Conservation (phyloP, 2,113 vertebrate species). For the Nesospiza acunhae region DNA sequence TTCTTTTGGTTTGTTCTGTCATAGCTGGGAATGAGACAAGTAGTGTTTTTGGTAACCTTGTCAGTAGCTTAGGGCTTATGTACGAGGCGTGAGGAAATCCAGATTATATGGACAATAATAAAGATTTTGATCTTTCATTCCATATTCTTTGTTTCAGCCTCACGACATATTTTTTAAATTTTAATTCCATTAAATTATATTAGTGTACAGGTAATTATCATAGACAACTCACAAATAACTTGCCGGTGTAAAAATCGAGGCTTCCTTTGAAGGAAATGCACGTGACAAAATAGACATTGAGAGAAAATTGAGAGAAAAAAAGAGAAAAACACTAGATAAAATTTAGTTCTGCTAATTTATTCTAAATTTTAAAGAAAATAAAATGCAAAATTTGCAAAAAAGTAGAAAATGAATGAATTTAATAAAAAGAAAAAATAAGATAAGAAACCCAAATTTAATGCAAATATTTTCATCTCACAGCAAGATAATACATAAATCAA, state of each 20-base stretch:
- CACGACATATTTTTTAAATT: accelerated
- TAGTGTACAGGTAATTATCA: not conserved
- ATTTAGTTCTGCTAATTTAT: not conserved
- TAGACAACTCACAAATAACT: not conserved
- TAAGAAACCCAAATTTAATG: not conserved
- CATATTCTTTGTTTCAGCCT: not conserved
- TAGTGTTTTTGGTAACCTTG: accelerated
- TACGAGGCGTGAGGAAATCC: not conserved
- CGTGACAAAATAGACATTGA: not conserved
- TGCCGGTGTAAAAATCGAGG: not conserved
- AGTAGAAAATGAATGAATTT: accelerated
- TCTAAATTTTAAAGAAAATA: not conserved
- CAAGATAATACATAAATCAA: not conserved
- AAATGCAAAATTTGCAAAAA: not conserved
- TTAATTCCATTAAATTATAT: not conserved
- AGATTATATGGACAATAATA: not conserved
- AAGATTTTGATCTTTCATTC: not conserved
- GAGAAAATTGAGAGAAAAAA: not conserved
- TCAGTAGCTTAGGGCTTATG: not conserved
- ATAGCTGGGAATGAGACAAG: not conserved
- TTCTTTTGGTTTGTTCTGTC: not conserved
- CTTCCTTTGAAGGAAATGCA: not conserved
- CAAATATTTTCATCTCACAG: not conserved
- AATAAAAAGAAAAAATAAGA: not conserved
- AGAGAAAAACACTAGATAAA: accelerated